These are phyloP conservation scores for Uromys caudimaculatus DNA, from an alignment of 2,797 vertebrate species.

Conservation along the genomic window DNA sequence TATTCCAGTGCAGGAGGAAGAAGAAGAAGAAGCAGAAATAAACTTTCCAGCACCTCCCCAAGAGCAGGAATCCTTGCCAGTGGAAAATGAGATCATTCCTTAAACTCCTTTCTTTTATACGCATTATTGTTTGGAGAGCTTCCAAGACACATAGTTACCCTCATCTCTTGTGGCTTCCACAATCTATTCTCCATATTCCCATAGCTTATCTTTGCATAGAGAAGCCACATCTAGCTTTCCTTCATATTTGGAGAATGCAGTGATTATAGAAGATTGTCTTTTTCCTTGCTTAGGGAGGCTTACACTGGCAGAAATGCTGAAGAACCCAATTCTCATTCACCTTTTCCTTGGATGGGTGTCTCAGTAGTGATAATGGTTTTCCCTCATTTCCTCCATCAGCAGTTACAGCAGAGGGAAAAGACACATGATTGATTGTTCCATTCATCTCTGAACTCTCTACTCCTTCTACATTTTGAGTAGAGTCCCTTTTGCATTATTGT, in stretches of 20 bases:
- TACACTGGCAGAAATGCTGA: not conserved
- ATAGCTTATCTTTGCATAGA: not conserved
- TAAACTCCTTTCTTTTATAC: constrained; percentile 13
- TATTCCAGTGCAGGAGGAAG: constrained; percentile 75
- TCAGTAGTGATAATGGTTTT: not conserved
- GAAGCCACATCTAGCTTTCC: not conserved
- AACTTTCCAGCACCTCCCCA: constrained; percentile 78
- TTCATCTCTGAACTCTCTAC: not conserved
- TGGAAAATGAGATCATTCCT: constrained; percentile 59
- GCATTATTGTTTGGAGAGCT: constrained; percentile 42
- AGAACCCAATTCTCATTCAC: not conserved
- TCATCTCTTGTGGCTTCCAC: not conserved
- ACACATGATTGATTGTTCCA: not conserved
- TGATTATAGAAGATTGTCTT: not conserved
- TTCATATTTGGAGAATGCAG: not conserved
- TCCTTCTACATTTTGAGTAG: not conserved
- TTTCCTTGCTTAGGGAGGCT: not conserved
- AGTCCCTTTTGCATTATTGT: not conserved
- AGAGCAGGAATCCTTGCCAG: constrained; percentile 60
- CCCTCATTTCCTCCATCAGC: not conserved
- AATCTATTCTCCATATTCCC: not conserved
- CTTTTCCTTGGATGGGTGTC: not conserved
- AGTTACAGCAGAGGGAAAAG: not conserved
- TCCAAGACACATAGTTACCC: not conserved
- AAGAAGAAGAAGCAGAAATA: constrained; percentile 65